Percentiles rank a stretch among this genome's conserved stretches.
Conservation (phyloP, 1,140 invertebrate genomes). For the Formica selysi region DNA sequence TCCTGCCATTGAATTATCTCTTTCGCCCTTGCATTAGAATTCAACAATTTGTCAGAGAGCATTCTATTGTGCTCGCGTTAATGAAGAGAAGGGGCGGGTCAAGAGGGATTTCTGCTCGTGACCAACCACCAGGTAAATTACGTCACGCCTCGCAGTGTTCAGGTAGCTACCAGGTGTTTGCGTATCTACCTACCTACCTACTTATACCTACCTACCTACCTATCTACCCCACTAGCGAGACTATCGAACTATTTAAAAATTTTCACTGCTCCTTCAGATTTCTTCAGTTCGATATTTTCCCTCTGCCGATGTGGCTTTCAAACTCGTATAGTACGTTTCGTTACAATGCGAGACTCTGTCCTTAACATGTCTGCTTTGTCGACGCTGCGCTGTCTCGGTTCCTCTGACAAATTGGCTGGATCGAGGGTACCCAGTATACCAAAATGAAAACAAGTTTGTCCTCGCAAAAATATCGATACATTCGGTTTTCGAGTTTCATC, state of each 20-base stretch:
- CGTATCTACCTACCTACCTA: conserved; percentile 10
- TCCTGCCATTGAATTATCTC: not conserved
- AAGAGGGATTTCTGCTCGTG: conserved; percentile 30
- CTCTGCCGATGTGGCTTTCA: not conserved
- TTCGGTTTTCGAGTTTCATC: conserved; percentile 8
- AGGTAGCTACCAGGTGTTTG: conserved; percentile 78
- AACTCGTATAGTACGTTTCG: conserved; percentile 56
- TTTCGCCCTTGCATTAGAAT: not conserved
- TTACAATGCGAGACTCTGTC: conserved; percentile 59
- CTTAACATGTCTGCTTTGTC: conserved; percentile 71
- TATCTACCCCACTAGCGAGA: conserved; percentile 43
- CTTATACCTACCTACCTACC: conserved; percentile 6
- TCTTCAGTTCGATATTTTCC: conserved; percentile 31
- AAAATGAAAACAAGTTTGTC: conserved; percentile 72
- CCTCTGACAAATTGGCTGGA: conserved; percentile 76
- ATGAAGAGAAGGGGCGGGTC: conserved; percentile 56
- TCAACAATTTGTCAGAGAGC: conserved; percentile 47
- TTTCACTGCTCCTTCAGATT: conserved; percentile 60
- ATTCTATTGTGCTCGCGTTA: conserved; percentile 6
- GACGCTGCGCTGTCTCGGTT: conserved; percentile 61
- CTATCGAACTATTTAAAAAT: conserved; percentile 64
- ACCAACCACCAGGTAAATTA: conserved; percentile 67
- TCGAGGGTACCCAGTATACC: conserved; percentile 13
- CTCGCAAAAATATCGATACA: conserved; percentile 37
- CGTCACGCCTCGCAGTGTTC: conserved; percentile 73